A percentile compares a stretch with the other conserved stretches of the same genome.
These are phyloP conservation scores for Zele albiditarsus DNA, from an alignment of 2,888 invertebrate species.

Conservation along the genomic window DNA sequence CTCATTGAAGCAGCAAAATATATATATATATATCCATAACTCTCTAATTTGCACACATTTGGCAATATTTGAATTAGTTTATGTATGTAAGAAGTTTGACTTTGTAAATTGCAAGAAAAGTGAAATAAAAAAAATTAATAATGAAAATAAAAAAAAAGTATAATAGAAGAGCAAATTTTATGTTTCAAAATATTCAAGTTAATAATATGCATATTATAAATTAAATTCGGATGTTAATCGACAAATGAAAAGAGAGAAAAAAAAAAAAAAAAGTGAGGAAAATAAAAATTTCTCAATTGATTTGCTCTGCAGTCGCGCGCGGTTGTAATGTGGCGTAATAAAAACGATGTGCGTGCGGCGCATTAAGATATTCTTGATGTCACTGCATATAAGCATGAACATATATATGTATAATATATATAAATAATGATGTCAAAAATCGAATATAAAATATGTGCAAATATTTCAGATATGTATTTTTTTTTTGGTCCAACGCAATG, in stretches of 20 bases:
- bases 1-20: not conserved
- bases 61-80: not conserved
- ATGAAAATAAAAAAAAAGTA: too few species aligned
- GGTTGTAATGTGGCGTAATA: not conserved
- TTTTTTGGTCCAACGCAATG: too few species aligned
- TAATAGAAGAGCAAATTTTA: not conserved
- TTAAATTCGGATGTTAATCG: not conserved
- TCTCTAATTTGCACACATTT: not conserved
- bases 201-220: too few species aligned
- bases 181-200: not conserved
- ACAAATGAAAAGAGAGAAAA: not conserved
- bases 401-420: too few species aligned
- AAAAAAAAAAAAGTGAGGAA: not conserved
- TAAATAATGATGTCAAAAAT: too few species aligned
- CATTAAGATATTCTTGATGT: too few species aligned
- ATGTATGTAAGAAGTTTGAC: too few species aligned
- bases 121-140: too few species aligned
- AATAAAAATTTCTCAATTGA: not conserved
- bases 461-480: too few species aligned
- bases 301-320: not conserved
- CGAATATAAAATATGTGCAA: too few species aligned
- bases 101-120: too few species aligned
- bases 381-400: too few species aligned
- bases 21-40: not conserved
- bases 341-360: not conserved